Evolutionary conservation across 1,140 invertebrate species (phyloP).

Genomic region (Drosophila equinoxialis): DNA sequence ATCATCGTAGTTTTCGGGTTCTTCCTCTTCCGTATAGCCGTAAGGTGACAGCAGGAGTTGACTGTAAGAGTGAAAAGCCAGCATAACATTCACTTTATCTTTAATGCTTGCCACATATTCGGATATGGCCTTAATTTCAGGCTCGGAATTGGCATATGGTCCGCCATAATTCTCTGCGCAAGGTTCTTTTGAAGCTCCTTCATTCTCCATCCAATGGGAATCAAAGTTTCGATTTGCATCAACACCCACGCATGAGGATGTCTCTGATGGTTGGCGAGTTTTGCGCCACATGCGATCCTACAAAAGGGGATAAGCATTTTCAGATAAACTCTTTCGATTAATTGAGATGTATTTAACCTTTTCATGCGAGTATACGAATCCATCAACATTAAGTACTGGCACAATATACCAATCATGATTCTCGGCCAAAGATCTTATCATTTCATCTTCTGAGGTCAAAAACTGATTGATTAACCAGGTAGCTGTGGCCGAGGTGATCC

Average conservation of each 20-base stretch:
- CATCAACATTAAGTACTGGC: slow-evolving; percentile 90
- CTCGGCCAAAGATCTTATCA: slow-evolving; percentile 76
- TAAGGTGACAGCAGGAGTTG: slow-evolving; percentile 84
- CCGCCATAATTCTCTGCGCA: slow-evolving; percentile 89
- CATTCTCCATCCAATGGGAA: slow-evolving; percentile 85
- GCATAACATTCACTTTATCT: slow-evolving; percentile 83
- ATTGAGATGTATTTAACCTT: slow-evolving; percentile 51
- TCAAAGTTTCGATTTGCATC: slow-evolving; percentile 89
- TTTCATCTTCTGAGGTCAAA: slow-evolving; percentile 67
- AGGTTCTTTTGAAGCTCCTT: slow-evolving; percentile 76
- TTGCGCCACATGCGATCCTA: slow-evolving; percentile 85
- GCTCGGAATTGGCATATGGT: slow-evolving; percentile 89
- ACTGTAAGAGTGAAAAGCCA: slow-evolving; percentile 85
- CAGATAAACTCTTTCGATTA: not conserved
- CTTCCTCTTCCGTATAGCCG: slow-evolving; percentile 83
- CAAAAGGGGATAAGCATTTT: no score
- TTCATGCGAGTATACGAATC: slow-evolving; percentile 86
- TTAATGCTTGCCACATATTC: slow-evolving; percentile 84
- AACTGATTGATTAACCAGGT: slow-evolving; percentile 85
- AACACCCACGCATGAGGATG: slow-evolving; percentile 85
- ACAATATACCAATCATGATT: slow-evolving; percentile 87
- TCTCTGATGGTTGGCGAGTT: slow-evolving; percentile 76
- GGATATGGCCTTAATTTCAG: slow-evolving; percentile 87
- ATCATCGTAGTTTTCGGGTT: slow-evolving; percentile 84
- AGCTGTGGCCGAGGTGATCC: slow-evolving; percentile 85